Conservation (phyloP, 2,888 invertebrate species). For the Euplexia lucipara region DNA sequence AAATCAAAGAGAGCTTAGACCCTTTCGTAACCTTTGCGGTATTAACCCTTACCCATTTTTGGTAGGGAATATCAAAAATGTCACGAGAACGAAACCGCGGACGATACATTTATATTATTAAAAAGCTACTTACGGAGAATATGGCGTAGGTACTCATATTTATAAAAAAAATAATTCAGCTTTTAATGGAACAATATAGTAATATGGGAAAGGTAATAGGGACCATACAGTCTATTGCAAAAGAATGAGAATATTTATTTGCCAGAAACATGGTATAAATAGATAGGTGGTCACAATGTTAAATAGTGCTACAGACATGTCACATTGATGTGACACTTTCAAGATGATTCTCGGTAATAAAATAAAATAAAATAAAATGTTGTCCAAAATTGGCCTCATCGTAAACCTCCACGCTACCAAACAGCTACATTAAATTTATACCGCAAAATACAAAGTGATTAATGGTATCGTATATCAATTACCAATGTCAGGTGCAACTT, state of each 20-base stretch:
- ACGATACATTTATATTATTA: constrained; percentile 51
- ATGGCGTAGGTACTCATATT: constrained; percentile 10
- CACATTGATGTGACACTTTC: background rate
- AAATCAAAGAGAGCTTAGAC: constrained; percentile 54
- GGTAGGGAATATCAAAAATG: constrained; percentile 47
- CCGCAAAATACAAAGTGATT: constrained; percentile 81
- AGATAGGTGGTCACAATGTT: too few species aligned
- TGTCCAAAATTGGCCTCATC: constrained; percentile 24
- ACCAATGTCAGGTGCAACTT: constrained; percentile 86
- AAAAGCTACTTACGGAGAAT: constrained; percentile 36
- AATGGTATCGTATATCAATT: constrained; percentile 87
- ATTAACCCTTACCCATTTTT: constrained; percentile 52
- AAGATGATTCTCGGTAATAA: background rate
- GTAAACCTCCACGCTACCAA: constrained; percentile 32
- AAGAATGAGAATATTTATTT: too few species aligned
- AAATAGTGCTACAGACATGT: too few species aligned
- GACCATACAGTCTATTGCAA: too few species aligned
- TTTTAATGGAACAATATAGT: background rate
- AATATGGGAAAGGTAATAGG: too few species aligned
- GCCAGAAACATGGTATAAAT: too few species aligned
- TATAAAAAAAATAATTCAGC: constrained; percentile 18
- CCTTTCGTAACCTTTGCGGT: constrained; percentile 57
- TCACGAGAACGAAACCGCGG: constrained; percentile 45
- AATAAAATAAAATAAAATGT: too few species aligned
- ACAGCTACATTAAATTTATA: constrained; percentile 69